phyloP scores from a whole-genome alignment of 2,113 vertebrate genomes.

The Callithrix jacchus region DNA sequence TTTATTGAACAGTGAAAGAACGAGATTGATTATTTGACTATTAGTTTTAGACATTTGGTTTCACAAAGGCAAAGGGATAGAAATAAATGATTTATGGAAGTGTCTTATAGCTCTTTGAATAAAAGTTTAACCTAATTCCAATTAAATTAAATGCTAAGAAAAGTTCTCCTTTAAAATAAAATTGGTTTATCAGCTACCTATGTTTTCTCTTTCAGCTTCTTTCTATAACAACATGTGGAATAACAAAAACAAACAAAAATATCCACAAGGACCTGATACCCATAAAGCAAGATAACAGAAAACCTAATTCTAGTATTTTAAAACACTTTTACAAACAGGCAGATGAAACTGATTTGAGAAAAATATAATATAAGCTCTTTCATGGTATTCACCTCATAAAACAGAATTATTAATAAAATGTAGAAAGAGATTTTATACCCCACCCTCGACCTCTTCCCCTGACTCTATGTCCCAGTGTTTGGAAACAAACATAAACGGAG shows the following conservation, averaged over 20 bases:
- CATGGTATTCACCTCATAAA: neutral
- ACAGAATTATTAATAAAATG: slow-evolving; percentile 20
- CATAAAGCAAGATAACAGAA: neutral
- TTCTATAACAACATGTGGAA: neutral
- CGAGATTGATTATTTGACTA: slow-evolving; percentile 1
- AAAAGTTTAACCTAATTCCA: neutral
- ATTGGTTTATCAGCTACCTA: slow-evolving; percentile 15
- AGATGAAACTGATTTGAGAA: neutral
- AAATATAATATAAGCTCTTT: neutral
- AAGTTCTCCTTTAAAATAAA: slow-evolving; percentile 47
- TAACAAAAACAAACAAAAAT: neutral
- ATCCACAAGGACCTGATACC: neutral
- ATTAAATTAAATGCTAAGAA: slow-evolving; percentile 24
- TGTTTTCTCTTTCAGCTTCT: neutral
- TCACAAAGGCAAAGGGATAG: neutral
- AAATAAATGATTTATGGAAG: slow-evolving; percentile 40
- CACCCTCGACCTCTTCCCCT: neutral
- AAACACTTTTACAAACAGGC: neutral
- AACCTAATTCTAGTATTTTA: neutral
- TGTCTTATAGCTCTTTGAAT: neutral
- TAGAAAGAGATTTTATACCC: neutral
- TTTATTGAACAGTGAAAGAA: slow-evolving; percentile 2
- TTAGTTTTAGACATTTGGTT: slow-evolving; percentile 35
- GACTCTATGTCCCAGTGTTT: neutral
- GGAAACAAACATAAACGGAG: neutral